These are phyloP conservation scores for Pycnonotus jocosus DNA, from an alignment of 2,113 vertebrate species.

Conservation along the genomic window DNA sequence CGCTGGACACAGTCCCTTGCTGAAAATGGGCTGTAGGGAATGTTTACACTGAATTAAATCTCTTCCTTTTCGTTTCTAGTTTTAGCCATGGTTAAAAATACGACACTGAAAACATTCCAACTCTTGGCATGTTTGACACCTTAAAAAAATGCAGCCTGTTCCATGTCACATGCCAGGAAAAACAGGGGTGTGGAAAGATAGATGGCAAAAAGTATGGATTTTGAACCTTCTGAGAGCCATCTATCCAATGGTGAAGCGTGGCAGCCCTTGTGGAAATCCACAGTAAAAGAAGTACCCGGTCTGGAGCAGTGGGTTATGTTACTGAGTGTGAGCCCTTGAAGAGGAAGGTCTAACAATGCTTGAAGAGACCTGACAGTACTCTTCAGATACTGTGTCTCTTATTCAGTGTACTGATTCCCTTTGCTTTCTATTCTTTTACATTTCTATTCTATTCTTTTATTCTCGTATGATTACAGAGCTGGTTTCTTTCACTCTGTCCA, in stretches of 20 bases:
- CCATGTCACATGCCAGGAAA: conserved; percentile 48
- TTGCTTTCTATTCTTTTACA: not conserved
- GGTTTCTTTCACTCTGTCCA: accelerated
- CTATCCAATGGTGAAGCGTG: not conserved
- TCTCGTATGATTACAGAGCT: not conserved
- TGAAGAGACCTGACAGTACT: not conserved
- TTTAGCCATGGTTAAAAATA: conserved; percentile 32
- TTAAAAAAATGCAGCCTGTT: conserved; percentile 19
- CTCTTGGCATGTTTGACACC: conserved; percentile 33
- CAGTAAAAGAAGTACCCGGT: not conserved
- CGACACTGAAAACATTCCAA: not conserved
- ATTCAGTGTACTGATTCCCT: not conserved
- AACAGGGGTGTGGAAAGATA: conserved; percentile 35
- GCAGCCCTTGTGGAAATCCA: not conserved
- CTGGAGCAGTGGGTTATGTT: not conserved
- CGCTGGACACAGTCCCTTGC: not conserved
- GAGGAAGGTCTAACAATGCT: not conserved
- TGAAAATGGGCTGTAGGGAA: not conserved
- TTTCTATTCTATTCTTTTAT: not conserved
- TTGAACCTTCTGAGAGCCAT: not conserved
- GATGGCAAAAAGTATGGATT: not conserved
- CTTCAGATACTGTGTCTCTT: not conserved
- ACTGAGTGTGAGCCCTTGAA: not conserved
- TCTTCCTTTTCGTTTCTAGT: conserved; percentile 11
- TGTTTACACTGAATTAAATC: not conserved